Conservation (phyloP, 92 coral and sea anemone species). For the Ricordea florida region DNA sequence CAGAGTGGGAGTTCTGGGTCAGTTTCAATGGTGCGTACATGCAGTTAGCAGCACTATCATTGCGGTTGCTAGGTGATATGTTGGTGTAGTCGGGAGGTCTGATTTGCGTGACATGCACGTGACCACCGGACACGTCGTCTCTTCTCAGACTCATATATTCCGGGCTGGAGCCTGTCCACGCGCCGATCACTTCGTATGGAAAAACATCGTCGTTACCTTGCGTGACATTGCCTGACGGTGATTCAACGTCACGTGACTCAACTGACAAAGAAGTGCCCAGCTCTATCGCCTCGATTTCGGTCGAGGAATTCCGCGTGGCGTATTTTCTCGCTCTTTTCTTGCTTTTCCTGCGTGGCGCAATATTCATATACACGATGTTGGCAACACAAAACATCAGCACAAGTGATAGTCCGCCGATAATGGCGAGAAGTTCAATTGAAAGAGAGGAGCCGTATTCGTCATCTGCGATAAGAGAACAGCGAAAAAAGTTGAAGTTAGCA, state of each 20-base stretch:
- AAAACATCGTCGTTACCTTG: conserved; percentile 19
- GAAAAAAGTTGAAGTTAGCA: too few relatives aligned
- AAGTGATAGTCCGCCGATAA: too few relatives aligned
- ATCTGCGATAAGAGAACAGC: too few relatives aligned
- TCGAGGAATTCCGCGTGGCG: conserved; percentile 5
- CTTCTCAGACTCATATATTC: conserved; percentile 8
- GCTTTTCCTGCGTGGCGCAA: background rate
- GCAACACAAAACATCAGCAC: background rate
- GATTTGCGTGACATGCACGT: background rate
- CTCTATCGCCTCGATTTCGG: conserved; percentile 15
- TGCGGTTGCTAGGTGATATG: conserved; percentile 40
- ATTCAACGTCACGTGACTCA: background rate
- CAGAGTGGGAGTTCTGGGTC: too few relatives aligned
- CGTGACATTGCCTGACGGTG: conserved; percentile 9
- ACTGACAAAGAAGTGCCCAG: background rate
- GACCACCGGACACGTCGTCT: background rate
- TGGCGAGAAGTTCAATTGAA: too few relatives aligned
- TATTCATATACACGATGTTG: background rate
- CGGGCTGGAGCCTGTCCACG: background rate
- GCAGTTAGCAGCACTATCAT: conserved; percentile 43
- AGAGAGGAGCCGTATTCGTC: too few relatives aligned
- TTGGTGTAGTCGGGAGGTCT: conserved; percentile 16
- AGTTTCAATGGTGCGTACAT: conserved; percentile 28
- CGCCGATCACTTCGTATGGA: conserved; percentile 6
- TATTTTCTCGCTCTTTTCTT: conserved; percentile 1